Evolutionary conservation across 2,113 vertebrate species (phyloP).

Genomic region (Maylandia zebra): DNA sequence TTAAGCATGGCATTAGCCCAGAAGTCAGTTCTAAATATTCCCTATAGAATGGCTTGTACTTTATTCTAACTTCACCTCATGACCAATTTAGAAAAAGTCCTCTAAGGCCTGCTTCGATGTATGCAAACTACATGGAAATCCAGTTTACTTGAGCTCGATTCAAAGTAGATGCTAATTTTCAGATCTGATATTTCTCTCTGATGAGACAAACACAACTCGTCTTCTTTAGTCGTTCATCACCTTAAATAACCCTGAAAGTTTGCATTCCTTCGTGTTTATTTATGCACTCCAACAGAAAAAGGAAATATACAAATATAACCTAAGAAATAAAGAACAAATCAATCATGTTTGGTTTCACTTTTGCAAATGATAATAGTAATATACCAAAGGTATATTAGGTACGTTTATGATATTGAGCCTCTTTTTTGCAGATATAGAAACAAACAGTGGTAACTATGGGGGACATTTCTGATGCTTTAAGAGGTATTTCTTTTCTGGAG

Average conservation of each 20-base stretch:
- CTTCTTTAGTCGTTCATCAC: neutral
- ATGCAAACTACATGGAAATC: neutral
- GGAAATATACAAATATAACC: neutral
- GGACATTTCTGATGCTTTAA: neutral
- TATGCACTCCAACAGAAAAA: neutral
- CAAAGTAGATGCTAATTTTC: neutral
- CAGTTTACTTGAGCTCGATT: neutral
- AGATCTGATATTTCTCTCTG: neutral
- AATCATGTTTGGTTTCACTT: neutral
- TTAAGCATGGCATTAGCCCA: fast-evolving
- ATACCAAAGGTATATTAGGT: too few species aligned
- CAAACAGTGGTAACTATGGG: neutral
- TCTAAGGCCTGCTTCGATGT: neutral
- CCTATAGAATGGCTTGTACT: neutral
- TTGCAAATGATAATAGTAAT: neutral
- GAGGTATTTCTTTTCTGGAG: neutral
- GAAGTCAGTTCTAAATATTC: neutral
- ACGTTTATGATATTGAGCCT: neutral
- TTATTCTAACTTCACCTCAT: neutral
- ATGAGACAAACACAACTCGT: neutral
- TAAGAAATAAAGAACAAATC: neutral
- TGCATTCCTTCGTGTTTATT: neutral
- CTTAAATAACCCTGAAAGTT: neutral
- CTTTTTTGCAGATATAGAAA: neutral
- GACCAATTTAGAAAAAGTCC: neutral